A percentile compares a stretch with the other conserved stretches of the same genome.
Conservation (phyloP, 2,113 vertebrate genomes). For the Coptodon rendalli region DNA sequence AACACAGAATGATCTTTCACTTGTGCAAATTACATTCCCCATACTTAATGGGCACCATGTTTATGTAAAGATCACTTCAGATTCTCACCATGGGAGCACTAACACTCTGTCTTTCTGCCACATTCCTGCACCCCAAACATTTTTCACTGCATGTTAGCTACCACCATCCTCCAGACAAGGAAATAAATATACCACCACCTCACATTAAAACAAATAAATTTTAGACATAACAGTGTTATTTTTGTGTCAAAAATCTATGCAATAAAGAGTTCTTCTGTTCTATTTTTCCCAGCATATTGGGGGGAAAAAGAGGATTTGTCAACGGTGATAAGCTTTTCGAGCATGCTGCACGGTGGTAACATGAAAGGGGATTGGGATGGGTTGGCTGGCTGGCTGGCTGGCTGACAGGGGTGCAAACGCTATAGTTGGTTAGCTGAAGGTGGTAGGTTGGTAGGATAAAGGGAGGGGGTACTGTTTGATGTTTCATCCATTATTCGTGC, state of each 20-base stretch:
- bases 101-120: constrained; percentile 48
- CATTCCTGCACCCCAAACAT: background rate
- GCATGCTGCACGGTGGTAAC: constrained; percentile 3
- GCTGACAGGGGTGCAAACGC: constrained; percentile 28
- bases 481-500: constrained; percentile 56
- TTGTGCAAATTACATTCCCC: constrained; percentile 41
- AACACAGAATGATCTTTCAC: constrained; percentile 41
- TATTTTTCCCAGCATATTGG: constrained; percentile 8
- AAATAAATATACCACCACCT: constrained; percentile 3
- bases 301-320: constrained; percentile 53
- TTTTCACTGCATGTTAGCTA: constrained; percentile 16
- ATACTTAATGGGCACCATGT: constrained; percentile 49
- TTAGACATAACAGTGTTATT: constrained; percentile 1
- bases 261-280: constrained; percentile 20
- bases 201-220: constrained; percentile 11
- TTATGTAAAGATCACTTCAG: constrained; percentile 54
- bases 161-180: background rate
- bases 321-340: constrained; percentile 38
- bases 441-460: constrained; percentile 21
- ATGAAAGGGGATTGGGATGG: constrained; percentile 49
- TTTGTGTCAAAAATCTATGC: background rate
- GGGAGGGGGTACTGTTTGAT: constrained; percentile 36
- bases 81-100: constrained; percentile 35
- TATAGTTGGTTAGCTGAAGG: constrained; percentile 39
- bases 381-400: constrained; percentile 24